These are phyloP conservation scores for Melipona quadrifasciata DNA, from an alignment of 1,140 invertebrate genomes.

Conservation along the genomic window DNA sequence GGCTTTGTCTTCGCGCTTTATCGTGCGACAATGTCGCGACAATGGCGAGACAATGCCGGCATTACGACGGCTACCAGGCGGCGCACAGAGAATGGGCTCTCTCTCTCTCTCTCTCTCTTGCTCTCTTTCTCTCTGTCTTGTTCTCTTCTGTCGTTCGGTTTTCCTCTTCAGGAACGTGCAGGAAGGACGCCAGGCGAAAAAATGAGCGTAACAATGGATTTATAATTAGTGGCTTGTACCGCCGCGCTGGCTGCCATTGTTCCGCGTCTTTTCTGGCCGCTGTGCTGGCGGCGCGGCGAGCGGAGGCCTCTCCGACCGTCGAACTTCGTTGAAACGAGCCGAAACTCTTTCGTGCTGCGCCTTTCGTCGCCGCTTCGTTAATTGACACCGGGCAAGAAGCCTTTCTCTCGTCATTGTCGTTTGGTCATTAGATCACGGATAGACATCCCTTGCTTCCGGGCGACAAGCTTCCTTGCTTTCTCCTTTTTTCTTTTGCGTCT, in stretches of 20 bases:
- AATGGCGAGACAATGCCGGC: constrained; percentile 73
- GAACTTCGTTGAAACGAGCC: constrained; percentile 48
- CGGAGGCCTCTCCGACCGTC: constrained; percentile 41
- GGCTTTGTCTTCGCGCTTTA: constrained; percentile 75
- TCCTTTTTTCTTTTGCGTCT: not conserved
- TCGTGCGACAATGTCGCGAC: constrained; percentile 75
- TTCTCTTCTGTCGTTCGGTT: constrained; percentile 6
- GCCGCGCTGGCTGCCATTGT: constrained; percentile 52
- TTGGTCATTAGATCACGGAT: constrained; percentile 40
- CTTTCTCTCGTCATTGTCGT: constrained; percentile 6
- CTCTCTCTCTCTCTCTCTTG: constrained; percentile 1
- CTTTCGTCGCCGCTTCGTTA: constrained; percentile 42
- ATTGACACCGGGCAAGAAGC: constrained; percentile 38
- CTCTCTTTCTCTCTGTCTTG: constrained; percentile 12
- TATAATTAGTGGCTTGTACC: constrained; percentile 74
- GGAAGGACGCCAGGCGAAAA: constrained; percentile 72
- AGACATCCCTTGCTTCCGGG: constrained; percentile 23
- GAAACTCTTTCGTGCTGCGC: constrained; percentile 42
- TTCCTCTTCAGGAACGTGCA: constrained; percentile 49
- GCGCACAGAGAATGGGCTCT: constrained; percentile 62
- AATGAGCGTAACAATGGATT: constrained; percentile 73
- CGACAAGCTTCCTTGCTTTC: not conserved
- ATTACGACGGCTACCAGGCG: constrained; percentile 72
- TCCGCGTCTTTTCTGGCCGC: constrained; percentile 63
- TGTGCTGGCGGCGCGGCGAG: constrained; percentile 10